Evolutionary conservation across 2,113 vertebrate genomes (phyloP), one percentile per base, ranked within the genome.

Genomic region (Xenotilapia flavipinnis): DNA sequence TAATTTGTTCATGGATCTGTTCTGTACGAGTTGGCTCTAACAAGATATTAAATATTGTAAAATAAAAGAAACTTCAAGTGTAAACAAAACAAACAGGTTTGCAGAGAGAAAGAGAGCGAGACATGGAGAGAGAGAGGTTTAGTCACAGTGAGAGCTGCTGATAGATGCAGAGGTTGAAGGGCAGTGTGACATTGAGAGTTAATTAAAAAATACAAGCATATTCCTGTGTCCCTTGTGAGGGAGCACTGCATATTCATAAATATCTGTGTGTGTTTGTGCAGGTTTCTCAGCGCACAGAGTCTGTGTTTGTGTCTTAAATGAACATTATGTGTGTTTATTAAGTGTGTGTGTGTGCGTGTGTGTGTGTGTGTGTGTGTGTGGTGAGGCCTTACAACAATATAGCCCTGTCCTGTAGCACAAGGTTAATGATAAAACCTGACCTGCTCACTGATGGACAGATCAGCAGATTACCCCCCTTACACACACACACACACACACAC

Each of bases 161-260:
- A 91, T 90, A 91, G 90, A 94, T 88, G 90, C 83, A 91, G 85
- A 92, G 89, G 91, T 87, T 95, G 95, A 96, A 97, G 96, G 96
- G 62, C 96, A 94, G 79, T 36, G 86, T 95, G 96, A 96, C 96
- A 90, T 96, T 96, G 95, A 95, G 92, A 96, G 91, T 96, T 97
- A 96, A 97, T 97, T 96, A 96, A 96, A 96, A 55, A 73, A 93
- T 85, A 95, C 94, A 53, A 68, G 86, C 84, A 92, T 91, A 96
- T 95, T 96, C 93, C 94, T 93, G 86, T 10, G 51, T 92, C 70
- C 85, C 88, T 83, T 75, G 42, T 65, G 79, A 91, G 84, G 86
- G 77, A 81, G 73, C 83, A 5, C 81, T 91, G 84, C 87, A 92
- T 90, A 90, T 94, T 91, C 83, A 91, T 91, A 85, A 14, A 73